Evolutionary conservation across 2,797 vertebrate species (phyloP), one percentile per base, ranked within the genome.

Genomic region (Myripristis jacobus): DNA sequence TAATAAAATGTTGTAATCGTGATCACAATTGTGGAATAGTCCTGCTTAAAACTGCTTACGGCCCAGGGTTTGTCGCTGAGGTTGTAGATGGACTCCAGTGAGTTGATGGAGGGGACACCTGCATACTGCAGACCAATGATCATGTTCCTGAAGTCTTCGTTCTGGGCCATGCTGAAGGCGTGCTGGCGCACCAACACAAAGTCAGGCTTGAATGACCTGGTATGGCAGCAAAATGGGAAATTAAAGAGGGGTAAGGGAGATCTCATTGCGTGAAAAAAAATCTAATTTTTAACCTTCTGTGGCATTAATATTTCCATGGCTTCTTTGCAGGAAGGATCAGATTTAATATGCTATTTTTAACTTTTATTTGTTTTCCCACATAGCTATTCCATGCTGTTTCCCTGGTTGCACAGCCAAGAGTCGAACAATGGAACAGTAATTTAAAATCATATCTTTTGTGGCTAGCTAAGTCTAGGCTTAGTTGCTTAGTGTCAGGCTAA

Each of bases 31-130:
- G 25, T 34, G 4, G 22, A 73, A 57, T 4, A 47, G 10, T 66
- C 51, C n/a, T 51, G 22, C 5, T 50, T 13, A 61, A 18, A 48
- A 22, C 24, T 64, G 89, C 97, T 97, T 91, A 98, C 98, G 91
- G 97, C 97, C 98, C 97, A 99, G 0, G 98, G 98, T 81, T 99
- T 99, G 94, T 99, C 98, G 11, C 96, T 97, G 77, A 99, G 97
- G 92, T 97, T 99, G 90, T 96, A 99, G 90, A 98, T 96, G 44
- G 98, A 97, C 74, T 98, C 95, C 83, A 99, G 92, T 1, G 97
- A 96, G 93, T 99, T 99, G 90, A 98, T 88, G 0, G 97, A 96
- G 29, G 96, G 96, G 70, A 99, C 57, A 31, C 97, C 96, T 0
- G 96, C 97, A 0, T 98, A 99, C 83, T 99, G 97, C 93, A 99